Evolutionary conservation across 2,113 vertebrate species (phyloP).

Genomic region (Prinia subflava): DNA sequence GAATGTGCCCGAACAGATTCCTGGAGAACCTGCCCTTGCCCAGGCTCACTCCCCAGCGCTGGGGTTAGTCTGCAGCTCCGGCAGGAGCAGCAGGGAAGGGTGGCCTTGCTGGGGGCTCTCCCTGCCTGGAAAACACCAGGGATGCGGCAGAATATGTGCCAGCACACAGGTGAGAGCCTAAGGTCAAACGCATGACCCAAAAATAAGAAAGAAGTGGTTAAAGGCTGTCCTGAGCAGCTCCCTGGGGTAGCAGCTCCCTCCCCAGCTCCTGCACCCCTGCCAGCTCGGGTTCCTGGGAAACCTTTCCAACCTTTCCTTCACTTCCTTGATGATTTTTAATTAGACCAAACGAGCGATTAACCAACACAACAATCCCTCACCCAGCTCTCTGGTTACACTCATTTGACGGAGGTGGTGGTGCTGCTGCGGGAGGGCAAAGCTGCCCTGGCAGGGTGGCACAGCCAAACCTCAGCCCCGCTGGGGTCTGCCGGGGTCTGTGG

Average conservation of each 20-base stretch:
- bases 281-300: background rate
- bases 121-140: background rate
- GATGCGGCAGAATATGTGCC: background rate
- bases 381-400: background rate
- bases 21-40: background rate
- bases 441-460: background rate
- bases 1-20: slow-evolving; percentile 26
- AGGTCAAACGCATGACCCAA: background rate
- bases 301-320: background rate
- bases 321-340: background rate
- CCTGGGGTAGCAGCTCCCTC: background rate
- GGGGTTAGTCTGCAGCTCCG: background rate
- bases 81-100: background rate
- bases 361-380: background rate
- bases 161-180: background rate
- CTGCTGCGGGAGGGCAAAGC: background rate
- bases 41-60: accelerated
- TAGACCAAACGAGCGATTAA: background rate
- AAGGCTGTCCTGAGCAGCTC: background rate
- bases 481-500: background rate
- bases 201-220: background rate
- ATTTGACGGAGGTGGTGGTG: background rate
- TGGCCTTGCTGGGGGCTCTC: background rate
- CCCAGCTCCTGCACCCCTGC: background rate
- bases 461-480: background rate